A percentile compares a stretch with the other conserved stretches of the same genome.
These are phyloP conservation scores for Cotesia glomerata DNA, from an alignment of 1,140 invertebrate genomes.

Conservation along the genomic window DNA sequence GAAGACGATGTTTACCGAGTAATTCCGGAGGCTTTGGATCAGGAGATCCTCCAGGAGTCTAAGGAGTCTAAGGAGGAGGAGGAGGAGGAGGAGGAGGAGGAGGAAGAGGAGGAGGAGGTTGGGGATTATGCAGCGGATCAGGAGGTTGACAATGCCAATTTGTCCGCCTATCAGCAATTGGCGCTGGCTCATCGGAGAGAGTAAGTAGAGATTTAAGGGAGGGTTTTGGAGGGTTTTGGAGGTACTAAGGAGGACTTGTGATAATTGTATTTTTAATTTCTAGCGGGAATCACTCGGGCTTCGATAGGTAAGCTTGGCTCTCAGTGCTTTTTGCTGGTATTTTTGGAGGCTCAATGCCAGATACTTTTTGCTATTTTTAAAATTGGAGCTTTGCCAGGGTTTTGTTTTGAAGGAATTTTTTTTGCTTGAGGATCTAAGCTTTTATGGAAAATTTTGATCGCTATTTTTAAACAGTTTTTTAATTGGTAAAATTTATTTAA, in stretches of 20 bases:
- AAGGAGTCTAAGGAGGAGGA: conserved; percentile 33
- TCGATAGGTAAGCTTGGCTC: conserved; percentile 54
- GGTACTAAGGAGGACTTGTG: too few relatives aligned
- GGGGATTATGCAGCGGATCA: conserved; percentile 32
- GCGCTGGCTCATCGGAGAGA: conserved; percentile 46
- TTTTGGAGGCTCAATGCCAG: background rate
- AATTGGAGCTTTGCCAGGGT: background rate
- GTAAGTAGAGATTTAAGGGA: too few relatives aligned
- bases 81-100: conserved; percentile 40
- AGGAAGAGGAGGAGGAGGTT: conserved; percentile 4
- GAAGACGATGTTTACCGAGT: conserved; percentile 59
- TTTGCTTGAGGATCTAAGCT: background rate
- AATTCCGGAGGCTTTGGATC: conserved; percentile 47
- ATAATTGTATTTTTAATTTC: conserved; percentile 40
- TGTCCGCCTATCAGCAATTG: conserved; percentile 48
- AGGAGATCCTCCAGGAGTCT: conserved; percentile 43
- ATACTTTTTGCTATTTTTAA: conserved; percentile 1
- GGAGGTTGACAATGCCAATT: conserved; percentile 36
- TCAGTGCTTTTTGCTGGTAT: conserved; percentile 7
- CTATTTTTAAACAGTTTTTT: too few relatives aligned
- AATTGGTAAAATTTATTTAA: too few relatives aligned
- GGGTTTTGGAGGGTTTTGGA: too few relatives aligned
- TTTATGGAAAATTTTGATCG: conserved; percentile 20
- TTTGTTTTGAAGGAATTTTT: too few relatives aligned
- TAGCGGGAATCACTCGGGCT: conserved; percentile 53